Evolutionary conservation across 1,140 invertebrate species (phyloP), one percentile per base, ranked within the genome.

Genomic region (Glomeris maerens): DNA sequence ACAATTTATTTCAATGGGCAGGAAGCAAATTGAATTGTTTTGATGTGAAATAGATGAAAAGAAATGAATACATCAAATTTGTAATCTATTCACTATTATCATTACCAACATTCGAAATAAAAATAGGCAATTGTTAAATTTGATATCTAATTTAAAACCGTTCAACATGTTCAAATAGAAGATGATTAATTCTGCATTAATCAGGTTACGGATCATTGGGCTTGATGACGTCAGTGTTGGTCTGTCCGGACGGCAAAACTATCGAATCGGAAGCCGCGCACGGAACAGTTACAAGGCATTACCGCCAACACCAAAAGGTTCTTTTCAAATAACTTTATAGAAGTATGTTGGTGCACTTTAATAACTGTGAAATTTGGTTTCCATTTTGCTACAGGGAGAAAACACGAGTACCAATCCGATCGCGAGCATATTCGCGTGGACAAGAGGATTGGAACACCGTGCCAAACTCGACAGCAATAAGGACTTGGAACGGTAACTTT

Each of bases 351-450:
- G 31, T 36, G 31, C 10, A 10, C 10, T 36, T n/a, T n/a, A n/a
- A n/a, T n/a, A n/a, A n/a, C n/a, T n/a, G n/a, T n/a, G n/a, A n/a
- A n/a, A n/a, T n/a, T n/a, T n/a, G n/a, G n/a, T n/a, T n/a, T n/a
- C n/a, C n/a, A 36, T n/a, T 36, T 36, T 36, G 10, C 20, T 48
- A 52, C 64, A 72, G 67, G 85, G 86, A 23, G 75, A 81, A 61
- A 77, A 79, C 55, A 91, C 87, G 1, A 89, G 84, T 41, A 91
- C 87, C 28, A 91, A 91, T 70, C 83, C 87, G 21, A 84, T 91
- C 54, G 88, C 88, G 2, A 90, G 85, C 3, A 91, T 93, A 56
- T 93, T 86, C 73, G 88, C 88, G 1, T 93, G 88, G 88, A 87
- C 86, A 2, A 66, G 85, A 38, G 88, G 88, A 13, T 70, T 92